Evolutionary conservation across 1,140 invertebrate species (phyloP), one percentile per base, ranked within the genome.

Genomic region (Anagrus nilaparvatae): DNA sequence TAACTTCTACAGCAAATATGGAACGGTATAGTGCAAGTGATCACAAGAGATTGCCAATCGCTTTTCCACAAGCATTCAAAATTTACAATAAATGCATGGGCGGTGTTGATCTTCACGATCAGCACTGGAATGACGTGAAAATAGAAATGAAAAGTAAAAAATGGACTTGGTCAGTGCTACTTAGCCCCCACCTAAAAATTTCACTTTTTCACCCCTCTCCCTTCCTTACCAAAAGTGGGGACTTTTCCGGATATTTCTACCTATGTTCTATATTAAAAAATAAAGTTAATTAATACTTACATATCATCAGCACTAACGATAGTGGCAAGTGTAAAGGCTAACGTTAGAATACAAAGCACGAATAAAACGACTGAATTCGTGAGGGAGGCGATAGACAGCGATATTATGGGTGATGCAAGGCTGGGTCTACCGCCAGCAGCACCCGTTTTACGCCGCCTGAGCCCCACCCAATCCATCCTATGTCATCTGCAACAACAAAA

Each of bases 391-490:
- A 65, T 56, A 63, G 63, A 66, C 57, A 67, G 62, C 58, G 65
- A 67, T 50, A 64, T 58, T 52, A 66, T 60, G 54, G 65, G 62
- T 59, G 62, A 65, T 52, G 65, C 56, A 60, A 60, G 62, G 59
- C 58, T 48, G 54, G 62, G 55, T 64, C 61, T 59, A 65, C 63
- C 61, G n/a, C n/a, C n/a, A n/a, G n/a, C n/a, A n/a, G n/a, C n/a
- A n/a, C n/a, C n/a, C n/a, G n/a, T n/a, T 56, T 59, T 58, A 65
- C 58, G 63, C 61, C 61, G 63, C 58, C 61, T 63, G 59, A 68
- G 59, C 63, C 58, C 61, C 63, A 57, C 65, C 63, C 63, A 68
- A 66, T 63, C 65, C 65, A 68, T 68, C 65, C 63, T 67, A 67
- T 65, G 65, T 68, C 63, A 68, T 68, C 65, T 68, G 61, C 44